Evolutionary conservation across 2,113 vertebrate species (phyloP), one percentile per base, ranked within the genome.

Genomic region (Machaerirhynchus nigripectus): DNA sequence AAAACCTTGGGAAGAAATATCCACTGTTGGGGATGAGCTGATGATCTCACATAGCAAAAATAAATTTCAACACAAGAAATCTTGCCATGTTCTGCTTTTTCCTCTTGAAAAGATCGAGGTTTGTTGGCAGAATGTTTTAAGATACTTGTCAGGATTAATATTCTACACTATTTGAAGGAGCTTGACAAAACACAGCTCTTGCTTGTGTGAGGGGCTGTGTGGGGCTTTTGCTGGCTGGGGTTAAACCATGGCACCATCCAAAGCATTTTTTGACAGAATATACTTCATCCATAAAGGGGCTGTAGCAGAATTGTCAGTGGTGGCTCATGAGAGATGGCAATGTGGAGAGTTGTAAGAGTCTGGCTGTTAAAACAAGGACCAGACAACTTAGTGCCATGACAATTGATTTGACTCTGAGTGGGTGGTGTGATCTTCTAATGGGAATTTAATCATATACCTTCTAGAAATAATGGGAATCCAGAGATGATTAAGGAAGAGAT

Each of bases 101-200:
- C 16, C 6, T 67, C 11, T 65, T 80, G 84, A 83, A 81, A 91
- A 93, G 74, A 78, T 46, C 4, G 31, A 92, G 42, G 15, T 81
- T 95, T 93, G 64, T 77, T 16, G 17, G 93, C 70, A 96, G 76
- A 85, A 85, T 70, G 9, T 73, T 89, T 86, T 70, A 86, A 95
- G 84, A 47, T 80, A 33, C 50, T 90, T 94, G 78, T 65, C 80
- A 94, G 88, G 35, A 84, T 96, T 96, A 90, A 94, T 96, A 87
- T 84, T 95, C 87, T 84, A 20, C 18, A 40, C 28, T 79, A 73
- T 83, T 87, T 90, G 70, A 95, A 90, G 47, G 50, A 65, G 24
- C 76, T 87, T 93, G 91, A 95, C 59, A 94, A 97, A 97, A 92
- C 91, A 44, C 70, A 90, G 89, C 90, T 94, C 11, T 1, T 95